Percentiles rank a stretch among this genome's conserved stretches.
These are phyloP conservation scores for Bryconaethiops microstoma DNA, from an alignment of 2,797 vertebrate genomes.

Conservation along the genomic window DNA sequence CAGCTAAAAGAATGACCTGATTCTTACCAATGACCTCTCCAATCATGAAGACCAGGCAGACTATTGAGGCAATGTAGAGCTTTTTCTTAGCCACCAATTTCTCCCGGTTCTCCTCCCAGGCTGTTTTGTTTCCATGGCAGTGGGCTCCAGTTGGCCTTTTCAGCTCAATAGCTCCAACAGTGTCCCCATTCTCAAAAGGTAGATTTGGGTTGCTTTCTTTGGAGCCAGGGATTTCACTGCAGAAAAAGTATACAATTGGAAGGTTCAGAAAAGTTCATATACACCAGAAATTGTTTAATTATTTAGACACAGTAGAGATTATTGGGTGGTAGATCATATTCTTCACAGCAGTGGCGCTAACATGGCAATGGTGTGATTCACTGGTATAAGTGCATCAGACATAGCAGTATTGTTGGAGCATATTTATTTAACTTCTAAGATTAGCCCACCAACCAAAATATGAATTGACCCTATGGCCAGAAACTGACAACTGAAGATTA, in stretches of 20 bases:
- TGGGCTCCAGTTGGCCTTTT: slow-evolving; percentile 68
- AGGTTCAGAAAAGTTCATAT: background rate
- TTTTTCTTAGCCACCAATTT: slow-evolving; percentile 84
- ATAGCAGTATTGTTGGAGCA: background rate
- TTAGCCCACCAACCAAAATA: background rate
- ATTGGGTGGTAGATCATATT: background rate
- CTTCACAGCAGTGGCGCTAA: background rate
- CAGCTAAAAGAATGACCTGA: background rate
- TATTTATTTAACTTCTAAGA: too few species aligned
- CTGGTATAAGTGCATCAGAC: background rate
- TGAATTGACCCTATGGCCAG: background rate
- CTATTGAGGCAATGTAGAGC: slow-evolving; percentile 84
- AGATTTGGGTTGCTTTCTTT: slow-evolving; percentile 67
- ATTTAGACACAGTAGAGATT: background rate
- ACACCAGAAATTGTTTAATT: background rate
- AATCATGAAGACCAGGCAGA: slow-evolving; percentile 94
- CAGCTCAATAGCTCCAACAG: slow-evolving; percentile 74
- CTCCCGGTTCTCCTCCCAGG: slow-evolving; percentile 67
- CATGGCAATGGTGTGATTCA: background rate
- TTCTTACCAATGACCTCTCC: slow-evolving; percentile 91
- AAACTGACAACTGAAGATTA: background rate
- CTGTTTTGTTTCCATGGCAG: slow-evolving; percentile 75
- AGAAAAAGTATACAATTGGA: slow-evolving; percentile 6
- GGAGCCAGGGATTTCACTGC: slow-evolving; percentile 84
- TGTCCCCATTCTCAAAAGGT: slow-evolving; percentile 71